Evolutionary conservation across 2,797 vertebrate genomes (phyloP), one percentile per base, ranked within the genome.

Genomic region (Clarias fuscus): DNA sequence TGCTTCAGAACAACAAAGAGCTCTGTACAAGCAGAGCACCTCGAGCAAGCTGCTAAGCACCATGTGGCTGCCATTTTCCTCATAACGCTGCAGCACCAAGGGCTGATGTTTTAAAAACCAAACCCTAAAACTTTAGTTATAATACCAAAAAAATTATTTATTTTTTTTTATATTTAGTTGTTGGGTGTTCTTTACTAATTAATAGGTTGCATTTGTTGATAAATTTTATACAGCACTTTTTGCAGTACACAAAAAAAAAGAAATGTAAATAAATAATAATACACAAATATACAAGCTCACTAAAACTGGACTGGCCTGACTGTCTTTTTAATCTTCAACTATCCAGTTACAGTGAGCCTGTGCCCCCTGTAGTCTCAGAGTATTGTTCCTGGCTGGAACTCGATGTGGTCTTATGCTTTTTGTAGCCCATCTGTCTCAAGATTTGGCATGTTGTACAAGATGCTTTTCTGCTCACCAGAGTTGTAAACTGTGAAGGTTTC

Each of bases 1-100:
- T 53, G 73, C 62, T 67, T 62, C 22, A 59, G 68, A 61, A 84
- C 82, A 53, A 83, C 73, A 84, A 71, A 80, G 30, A 37, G 30
- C 72, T 70, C 30, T 59, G 61, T 67, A 61, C 40, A 75, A 58
- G 43, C 17, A 40, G 24, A 64, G 43, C 62, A 72, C 68, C 83
- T 75, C 24, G 30, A 68, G 68, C 86, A 24, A 76, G 17, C 24
- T 61, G 15, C 40, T 73, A 17, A 68, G 10, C 30, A 85, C 70
- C 83, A 85, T 24, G n/a, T 75, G 83, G 30, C 22, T 48, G 17
- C 76, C 68, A 58, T 84, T 72, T 48, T 59, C 43, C 61, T 37
- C 40, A 61, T 40, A 75, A 40, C 30, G 10, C 18, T 5, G 37
- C 33, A 48, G 15, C 33, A 37, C 17, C 20, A 30, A 33, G 15